phyloP scores from a whole-genome alignment of 2,113 vertebrate species.

The Channa argus region DNA sequence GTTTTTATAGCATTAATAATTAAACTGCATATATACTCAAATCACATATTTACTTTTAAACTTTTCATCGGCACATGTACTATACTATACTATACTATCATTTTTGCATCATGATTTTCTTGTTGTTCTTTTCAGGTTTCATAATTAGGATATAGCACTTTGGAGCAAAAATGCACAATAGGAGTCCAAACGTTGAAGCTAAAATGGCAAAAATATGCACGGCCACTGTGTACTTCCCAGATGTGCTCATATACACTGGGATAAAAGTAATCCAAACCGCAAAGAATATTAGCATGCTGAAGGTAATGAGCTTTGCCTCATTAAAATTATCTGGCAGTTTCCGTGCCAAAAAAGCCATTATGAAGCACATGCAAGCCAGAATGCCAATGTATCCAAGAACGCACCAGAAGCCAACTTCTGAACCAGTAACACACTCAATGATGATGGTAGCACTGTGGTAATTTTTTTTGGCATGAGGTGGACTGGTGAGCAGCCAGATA shows the following conservation, averaged over 20 bases:
- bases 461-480: conserved; percentile 67
- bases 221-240: conserved; percentile 79
- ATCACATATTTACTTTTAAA: background rate
- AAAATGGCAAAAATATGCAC: conserved; percentile 82
- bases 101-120: conserved; percentile 68
- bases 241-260: conserved; percentile 80
- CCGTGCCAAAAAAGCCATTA: conserved; percentile 76
- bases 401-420: conserved; percentile 74
- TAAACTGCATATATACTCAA: no score
- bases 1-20: no score
- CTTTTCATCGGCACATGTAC: background rate
- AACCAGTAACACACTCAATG: conserved; percentile 74
- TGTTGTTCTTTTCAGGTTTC: conserved; percentile 75
- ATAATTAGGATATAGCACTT: conserved; percentile 77
- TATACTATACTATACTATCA: no score
- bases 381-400: conserved; percentile 77
- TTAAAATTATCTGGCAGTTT: conserved; percentile 80
- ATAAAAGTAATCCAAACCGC: conserved; percentile 81
- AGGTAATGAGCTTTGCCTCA: conserved; percentile 81
- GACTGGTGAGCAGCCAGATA: conserved; percentile 73
- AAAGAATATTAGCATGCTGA: conserved; percentile 82
- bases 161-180: conserved; percentile 78
- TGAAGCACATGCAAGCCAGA: conserved; percentile 73
- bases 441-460: conserved; percentile 73
- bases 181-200: conserved; percentile 72